A percentile compares a stretch with the other conserved stretches of the same genome.
These are phyloP conservation scores for Capromys pilorides DNA, from an alignment of 2,797 vertebrate species.

Conservation along the genomic window DNA sequence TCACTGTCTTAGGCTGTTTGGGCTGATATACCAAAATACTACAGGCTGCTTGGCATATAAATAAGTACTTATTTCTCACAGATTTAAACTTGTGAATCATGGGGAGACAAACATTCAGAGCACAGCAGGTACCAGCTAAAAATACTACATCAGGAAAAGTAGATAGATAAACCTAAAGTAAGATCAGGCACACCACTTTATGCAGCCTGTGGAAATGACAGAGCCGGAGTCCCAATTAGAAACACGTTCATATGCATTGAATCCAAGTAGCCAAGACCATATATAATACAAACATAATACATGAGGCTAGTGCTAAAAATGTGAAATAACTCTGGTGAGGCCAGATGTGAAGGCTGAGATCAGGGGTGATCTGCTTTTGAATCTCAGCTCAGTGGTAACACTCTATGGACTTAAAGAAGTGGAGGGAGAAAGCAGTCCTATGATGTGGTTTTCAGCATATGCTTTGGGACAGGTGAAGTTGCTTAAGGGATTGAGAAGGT, in stretches of 20 bases:
- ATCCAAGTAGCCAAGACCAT: background rate
- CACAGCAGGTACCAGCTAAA: too few species aligned
- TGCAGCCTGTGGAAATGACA: background rate
- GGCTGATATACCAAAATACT: background rate
- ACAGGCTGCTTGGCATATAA: background rate
- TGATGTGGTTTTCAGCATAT: background rate
- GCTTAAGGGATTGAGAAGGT: background rate
- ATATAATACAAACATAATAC: background rate
- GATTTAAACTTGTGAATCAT: background rate
- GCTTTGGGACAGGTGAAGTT: background rate
- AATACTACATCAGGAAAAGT: background rate
- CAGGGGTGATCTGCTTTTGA: background rate
- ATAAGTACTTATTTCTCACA: background rate
- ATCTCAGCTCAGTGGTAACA: rapidly evolving
- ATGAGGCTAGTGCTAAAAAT: background rate
- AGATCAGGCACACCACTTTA: background rate
- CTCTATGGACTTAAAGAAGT: background rate
- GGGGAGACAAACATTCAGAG: background rate
- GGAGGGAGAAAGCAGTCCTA: background rate
- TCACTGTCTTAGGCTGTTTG: background rate
- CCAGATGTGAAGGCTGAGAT: background rate
- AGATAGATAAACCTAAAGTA: background rate
- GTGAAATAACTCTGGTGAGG: background rate
- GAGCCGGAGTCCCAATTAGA: background rate
- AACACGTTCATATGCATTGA: background rate